Evolutionary conservation across 2,113 vertebrate genomes (phyloP).

Genomic region (Pseudopodoces humilis): DNA sequence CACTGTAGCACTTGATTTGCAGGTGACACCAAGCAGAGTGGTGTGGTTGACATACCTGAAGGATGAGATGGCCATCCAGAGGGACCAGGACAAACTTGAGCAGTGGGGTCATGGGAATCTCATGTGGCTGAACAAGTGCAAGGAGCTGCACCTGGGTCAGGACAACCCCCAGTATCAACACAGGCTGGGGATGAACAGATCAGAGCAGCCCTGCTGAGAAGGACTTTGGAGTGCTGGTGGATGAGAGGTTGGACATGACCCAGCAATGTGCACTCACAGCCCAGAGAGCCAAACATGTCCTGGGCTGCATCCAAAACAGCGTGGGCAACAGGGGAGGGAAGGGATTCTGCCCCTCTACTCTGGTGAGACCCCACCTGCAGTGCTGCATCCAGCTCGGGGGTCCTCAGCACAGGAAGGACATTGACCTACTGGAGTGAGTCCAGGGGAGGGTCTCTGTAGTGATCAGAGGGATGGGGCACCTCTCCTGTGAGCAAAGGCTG

Average conservation of each 20-base stretch:
- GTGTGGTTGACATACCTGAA: background rate
- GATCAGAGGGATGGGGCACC: background rate
- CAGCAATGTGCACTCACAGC: background rate
- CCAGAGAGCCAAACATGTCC: background rate
- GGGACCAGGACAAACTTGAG: background rate
- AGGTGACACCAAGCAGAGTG: background rate
- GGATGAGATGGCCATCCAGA: background rate
- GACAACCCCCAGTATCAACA: fast-evolving
- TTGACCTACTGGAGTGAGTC: background rate
- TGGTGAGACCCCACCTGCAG: background rate
- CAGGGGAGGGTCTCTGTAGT: background rate
- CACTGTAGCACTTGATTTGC: background rate
- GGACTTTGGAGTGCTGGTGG: background rate
- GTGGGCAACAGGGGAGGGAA: background rate
- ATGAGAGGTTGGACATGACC: background rate
- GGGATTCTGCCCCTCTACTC: background rate
- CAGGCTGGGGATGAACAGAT: background rate
- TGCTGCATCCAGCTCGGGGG: background rate
- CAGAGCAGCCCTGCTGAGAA: background rate
- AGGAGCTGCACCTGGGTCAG: background rate
- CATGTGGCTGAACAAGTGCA: background rate
- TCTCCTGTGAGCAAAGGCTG: background rate
- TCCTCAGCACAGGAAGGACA: background rate
- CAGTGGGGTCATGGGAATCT: background rate
- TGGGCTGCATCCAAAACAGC: background rate